Evolutionary conservation across 1,140 invertebrate species (phyloP), one percentile per base, ranked within the genome.

Genomic region (Euura saliciscinereae): DNA sequence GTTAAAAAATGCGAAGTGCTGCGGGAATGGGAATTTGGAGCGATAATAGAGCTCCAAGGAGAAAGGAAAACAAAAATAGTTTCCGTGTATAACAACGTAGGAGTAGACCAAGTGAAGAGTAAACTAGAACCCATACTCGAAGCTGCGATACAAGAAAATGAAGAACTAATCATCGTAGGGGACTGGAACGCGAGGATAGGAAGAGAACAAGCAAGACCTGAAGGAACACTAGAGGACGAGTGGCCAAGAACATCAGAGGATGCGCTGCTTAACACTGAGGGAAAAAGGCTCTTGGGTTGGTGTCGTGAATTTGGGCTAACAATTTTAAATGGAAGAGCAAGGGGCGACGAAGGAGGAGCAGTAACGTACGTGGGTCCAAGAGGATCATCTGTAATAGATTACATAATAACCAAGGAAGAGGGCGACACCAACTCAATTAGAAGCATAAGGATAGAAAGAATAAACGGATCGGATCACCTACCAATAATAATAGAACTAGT

Each of bases 111-210:
- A 44, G 51, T 66, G 5, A 42, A 42, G 11, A 59, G 67, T 28
- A 43, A n/a, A 3, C 4, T 73, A 8, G 66, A 65, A 28, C 46
- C 46, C 0, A 43, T 70, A 45, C 43, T 73, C 10, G 43, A 65
- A 43, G 44, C 45, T 7, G 11, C 45, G 10, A n/a, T 46, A 43
- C 28, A 59, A 8, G 42, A 65, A 2, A 44, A 3, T 2, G 66
- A 67, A 43, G 64, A 11, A 51, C 43, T 71, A 13, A 2, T 74
- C 13, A 45, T 71, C 2, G 68, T 70, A 42, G 73, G 73, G 3
- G 73, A 74, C 44, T 71, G 45, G 45, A 74, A 74, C 44, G 43
- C 73, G n/a, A 66, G 69, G 13, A 71, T 71, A 59, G 69, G 73
- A n/a, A 28, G 7, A 43, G 69, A 68, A 11, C 69, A 51, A 68